Evolutionary conservation across 2,888 invertebrate species (phyloP).

Genomic region (Diarsia brunnea): DNA sequence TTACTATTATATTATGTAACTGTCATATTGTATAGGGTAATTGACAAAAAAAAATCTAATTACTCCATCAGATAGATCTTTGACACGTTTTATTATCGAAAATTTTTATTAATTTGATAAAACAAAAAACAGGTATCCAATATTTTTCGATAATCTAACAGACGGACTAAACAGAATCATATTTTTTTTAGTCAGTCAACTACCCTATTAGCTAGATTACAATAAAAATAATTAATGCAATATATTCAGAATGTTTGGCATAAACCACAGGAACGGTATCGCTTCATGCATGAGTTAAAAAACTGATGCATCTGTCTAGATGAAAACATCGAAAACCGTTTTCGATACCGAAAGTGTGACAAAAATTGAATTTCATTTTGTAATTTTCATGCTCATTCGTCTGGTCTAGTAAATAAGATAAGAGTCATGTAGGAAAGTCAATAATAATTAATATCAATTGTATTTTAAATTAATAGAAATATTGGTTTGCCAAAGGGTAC

Average conservation of each 20-base stretch:
- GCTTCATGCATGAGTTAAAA: slow-evolving; percentile 28
- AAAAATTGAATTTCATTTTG: slow-evolving; percentile 35
- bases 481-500: background rate
- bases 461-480: background rate
- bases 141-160: too few species aligned
- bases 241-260: background rate
- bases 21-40: too few species aligned
- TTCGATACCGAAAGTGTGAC: slow-evolving; percentile 35
- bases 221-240: background rate
- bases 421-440: background rate
- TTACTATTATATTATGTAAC: too few species aligned
- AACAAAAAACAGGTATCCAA: too few species aligned
- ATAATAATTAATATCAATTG: background rate
- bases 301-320: background rate
- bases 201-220: too few species aligned
- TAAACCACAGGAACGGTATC: background rate
- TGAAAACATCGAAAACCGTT: background rate
- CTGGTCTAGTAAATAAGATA: background rate
- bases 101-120: too few species aligned
- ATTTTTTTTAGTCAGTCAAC: too few species aligned
- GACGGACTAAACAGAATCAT: too few species aligned
- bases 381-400: slow-evolving; percentile 4
- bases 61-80: too few species aligned
- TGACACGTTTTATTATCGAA: too few species aligned
- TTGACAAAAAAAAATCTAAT: too few species aligned